phyloP scores from a whole-genome alignment of 2,888 invertebrate genomes.

The Drosophila algonquin region DNA sequence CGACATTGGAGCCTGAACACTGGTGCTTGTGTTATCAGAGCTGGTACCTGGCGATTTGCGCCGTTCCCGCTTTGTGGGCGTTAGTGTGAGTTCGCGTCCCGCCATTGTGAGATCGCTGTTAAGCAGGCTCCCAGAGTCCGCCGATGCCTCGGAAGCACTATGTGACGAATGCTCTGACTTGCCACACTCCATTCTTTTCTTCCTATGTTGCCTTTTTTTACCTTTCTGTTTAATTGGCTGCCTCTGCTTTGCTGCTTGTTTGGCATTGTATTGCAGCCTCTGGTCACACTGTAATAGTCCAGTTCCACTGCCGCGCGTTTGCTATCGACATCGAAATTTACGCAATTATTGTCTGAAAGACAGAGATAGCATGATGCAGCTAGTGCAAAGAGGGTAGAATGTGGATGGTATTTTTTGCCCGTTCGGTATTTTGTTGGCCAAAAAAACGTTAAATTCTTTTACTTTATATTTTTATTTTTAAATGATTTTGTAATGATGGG shows the following conservation, averaged over 20 bases:
- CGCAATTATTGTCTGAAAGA: not conserved
- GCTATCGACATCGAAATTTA: not conserved
- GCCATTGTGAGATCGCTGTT: slow-evolving; percentile 50
- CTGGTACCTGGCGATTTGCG: slow-evolving; percentile 66
- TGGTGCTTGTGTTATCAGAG: slow-evolving; percentile 42
- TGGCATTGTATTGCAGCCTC: no score
- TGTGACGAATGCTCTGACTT: slow-evolving; percentile 36
- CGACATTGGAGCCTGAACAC: slow-evolving; percentile 59
- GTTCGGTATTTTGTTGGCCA: not conserved
- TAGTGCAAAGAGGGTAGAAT: no score
- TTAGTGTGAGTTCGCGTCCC: slow-evolving; percentile 49
- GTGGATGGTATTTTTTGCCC: not conserved
- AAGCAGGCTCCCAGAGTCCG: slow-evolving; percentile 36
- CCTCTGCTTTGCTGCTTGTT: not conserved
- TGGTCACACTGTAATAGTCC: no score
- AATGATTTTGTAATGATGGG: slow-evolving; percentile 18
- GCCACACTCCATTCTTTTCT: slow-evolving; percentile 35
- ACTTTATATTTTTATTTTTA: slow-evolving; percentile 24
- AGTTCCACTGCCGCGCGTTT: no score
- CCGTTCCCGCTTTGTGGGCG: slow-evolving; percentile 61
- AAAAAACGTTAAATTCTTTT: slow-evolving; percentile 27
- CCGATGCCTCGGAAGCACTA: slow-evolving; percentile 43
- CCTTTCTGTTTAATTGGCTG: not conserved
- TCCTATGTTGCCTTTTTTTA: slow-evolving; percentile 15
- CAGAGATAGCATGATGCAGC: no score